phyloP scores from a whole-genome alignment of 2,888 invertebrate genomes.

The Clusia tigrina region DNA sequence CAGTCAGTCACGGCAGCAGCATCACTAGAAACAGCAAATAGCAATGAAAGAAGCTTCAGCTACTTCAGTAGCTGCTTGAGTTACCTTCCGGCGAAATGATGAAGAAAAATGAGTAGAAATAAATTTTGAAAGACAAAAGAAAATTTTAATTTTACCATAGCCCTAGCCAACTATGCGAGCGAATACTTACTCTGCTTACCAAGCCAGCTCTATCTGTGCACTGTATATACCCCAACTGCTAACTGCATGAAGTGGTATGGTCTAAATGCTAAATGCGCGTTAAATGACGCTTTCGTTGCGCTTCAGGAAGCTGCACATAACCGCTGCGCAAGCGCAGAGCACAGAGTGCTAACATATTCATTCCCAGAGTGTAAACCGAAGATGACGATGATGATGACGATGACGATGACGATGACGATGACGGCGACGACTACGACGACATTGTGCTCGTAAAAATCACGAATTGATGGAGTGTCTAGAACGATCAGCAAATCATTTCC shows the following conservation, averaged over 20 bases:
- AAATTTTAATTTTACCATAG: conserved; percentile 28
- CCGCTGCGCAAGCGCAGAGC: not conserved
- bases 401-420: not conserved
- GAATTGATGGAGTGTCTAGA: conserved; percentile 63
- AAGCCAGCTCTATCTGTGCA: not conserved
- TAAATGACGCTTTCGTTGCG: conserved; percentile 57
- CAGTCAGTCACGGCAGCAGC: conserved; percentile 28
- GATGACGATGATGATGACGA: not conserved
- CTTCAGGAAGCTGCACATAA: conserved; percentile 36
- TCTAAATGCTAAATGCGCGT: conserved; percentile 51
- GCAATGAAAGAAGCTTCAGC: conserved; percentile 41
- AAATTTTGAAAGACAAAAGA: conserved; percentile 39
- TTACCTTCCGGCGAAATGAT: conserved; percentile 4
- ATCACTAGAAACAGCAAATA: conserved; percentile 33
- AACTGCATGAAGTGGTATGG: conserved; percentile 25
- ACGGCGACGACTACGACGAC: conserved; percentile 38
- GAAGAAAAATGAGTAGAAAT: conserved; percentile 46
- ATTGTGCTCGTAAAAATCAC: conserved; percentile 62
- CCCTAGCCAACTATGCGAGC: conserved; percentile 3
- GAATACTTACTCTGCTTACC: conserved; percentile 3
- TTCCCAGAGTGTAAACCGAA: not conserved
- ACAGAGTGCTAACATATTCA: not conserved
- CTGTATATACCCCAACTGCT: conserved; percentile 24
- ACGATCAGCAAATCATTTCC: conserved; percentile 62
- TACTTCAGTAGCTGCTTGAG: conserved; percentile 57